Conservation (phyloP, 30 jellyfish, hydroid and myxozoan genomes). For the Rhopilema esculentum region DNA sequence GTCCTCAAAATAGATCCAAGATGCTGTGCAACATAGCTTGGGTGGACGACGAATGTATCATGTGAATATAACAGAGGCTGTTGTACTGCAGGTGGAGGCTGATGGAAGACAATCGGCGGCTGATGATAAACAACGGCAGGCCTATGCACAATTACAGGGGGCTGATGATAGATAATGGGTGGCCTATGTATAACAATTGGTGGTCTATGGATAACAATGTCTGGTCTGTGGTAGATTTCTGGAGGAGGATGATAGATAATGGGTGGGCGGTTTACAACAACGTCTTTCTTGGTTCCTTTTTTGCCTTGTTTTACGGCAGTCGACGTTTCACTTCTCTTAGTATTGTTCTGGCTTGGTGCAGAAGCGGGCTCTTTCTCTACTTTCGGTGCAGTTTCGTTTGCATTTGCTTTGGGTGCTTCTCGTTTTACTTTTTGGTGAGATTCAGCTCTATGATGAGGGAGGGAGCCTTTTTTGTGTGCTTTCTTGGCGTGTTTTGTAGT, state of each 20-base stretch:
- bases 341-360: slow-evolving; percentile 24
- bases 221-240: slow-evolving; percentile 97
- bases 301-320: slow-evolving; percentile 64
- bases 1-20: slow-evolving; percentile 92
- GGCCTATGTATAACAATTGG: slow-evolving; percentile 92
- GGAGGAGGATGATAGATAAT: slow-evolving; percentile 98
- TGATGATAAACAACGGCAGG: slow-evolving; percentile 96
- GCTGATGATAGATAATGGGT: slow-evolving; percentile 91
- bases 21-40: slow-evolving; percentile 98
- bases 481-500: slow-evolving; percentile 8
- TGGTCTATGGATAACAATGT: slow-evolving; percentile 86
- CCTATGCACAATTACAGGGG: slow-evolving; percentile 89
- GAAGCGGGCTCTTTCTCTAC: background rate
- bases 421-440: slow-evolving; percentile 42
- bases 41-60: slow-evolving; percentile 92
- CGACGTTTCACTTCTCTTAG: slow-evolving; percentile 65
- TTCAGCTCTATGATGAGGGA: background rate
- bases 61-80: slow-evolving; percentile 89
- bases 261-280: slow-evolving; percentile 96
- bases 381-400: background rate
- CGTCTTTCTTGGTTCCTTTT: slow-evolving; percentile 92
- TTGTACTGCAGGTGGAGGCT: slow-evolving; percentile 95
- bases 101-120: slow-evolving; percentile 92
- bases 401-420: slow-evolving; percentile 55
- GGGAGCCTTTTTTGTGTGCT: slow-evolving; percentile 20